A percentile compares a stretch with the other conserved stretches of the same genome.
Evolutionary conservation across 2,888 invertebrate species (phyloP).

Genomic region (Acleris literana): DNA sequence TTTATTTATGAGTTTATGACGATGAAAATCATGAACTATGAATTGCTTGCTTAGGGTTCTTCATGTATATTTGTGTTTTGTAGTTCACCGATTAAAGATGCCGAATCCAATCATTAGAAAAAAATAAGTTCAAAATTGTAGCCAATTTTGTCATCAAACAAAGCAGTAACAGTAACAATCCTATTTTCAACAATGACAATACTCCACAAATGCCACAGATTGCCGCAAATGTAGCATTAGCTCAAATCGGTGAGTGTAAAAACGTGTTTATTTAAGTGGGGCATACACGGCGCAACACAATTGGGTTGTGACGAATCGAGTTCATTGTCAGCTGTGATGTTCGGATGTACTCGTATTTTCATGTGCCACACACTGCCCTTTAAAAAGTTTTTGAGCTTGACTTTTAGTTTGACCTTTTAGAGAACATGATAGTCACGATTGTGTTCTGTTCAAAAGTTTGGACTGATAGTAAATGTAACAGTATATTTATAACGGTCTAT

Average conservation of each 20-base stretch:
- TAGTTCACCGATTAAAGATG: no score
- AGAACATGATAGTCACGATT: background rate
- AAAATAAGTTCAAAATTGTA: no score
- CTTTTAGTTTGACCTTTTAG: background rate
- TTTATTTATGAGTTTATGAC: no score
- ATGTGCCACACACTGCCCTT: constrained; percentile 13
- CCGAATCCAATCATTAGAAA: no score
- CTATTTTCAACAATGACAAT: background rate
- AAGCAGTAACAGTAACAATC: background rate
- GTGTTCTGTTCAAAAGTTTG: no score
- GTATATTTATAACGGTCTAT: no score
- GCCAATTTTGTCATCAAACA: no score
- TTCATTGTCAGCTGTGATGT: constrained; percentile 2
- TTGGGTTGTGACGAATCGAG: constrained; percentile 20
- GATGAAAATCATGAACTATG: no score
- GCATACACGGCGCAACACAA: constrained; percentile 14
- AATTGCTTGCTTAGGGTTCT: no score
- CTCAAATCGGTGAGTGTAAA: constrained; percentile 23
- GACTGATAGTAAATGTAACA: no score
- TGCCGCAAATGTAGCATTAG: background rate
- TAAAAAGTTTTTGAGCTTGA: background rate
- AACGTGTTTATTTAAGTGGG: constrained; percentile 28
- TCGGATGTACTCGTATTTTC: background rate
- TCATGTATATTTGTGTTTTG: no score
- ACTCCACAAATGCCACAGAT: background rate